phyloP scores from a whole-genome alignment of 2,888 invertebrate genomes.

The Desoria tigrina region DNA sequence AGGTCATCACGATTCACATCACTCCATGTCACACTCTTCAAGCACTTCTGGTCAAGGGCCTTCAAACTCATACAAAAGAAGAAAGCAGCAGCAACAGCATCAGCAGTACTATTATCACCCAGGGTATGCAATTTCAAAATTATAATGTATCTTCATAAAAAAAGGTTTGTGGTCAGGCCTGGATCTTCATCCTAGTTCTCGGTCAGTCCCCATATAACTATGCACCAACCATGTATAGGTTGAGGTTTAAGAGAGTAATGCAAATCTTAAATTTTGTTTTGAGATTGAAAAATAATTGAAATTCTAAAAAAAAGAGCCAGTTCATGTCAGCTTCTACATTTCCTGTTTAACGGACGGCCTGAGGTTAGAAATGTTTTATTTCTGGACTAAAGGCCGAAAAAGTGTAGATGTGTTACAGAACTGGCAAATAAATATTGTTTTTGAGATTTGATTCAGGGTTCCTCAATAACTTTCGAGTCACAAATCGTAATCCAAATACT shows the following conservation, averaged over 20 bases:
- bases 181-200: too few relatives aligned
- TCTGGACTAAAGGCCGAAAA: slow-evolving; percentile 1
- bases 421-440: slow-evolving; percentile 15
- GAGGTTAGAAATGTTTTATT: slow-evolving; percentile 19
- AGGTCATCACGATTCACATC: slow-evolving; percentile 41
- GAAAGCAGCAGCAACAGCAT: slow-evolving; percentile 30
- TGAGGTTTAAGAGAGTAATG: too few relatives aligned
- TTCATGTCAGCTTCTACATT: slow-evolving; percentile 20
- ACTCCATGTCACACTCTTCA: slow-evolving; percentile 27
- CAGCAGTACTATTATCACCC: slow-evolving; percentile 25
- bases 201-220: too few relatives aligned
- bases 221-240: too few relatives aligned
- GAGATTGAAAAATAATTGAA: too few relatives aligned
- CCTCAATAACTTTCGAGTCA: slow-evolving; percentile 13
- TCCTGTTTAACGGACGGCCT: not conserved
- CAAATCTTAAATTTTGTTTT: too few relatives aligned
- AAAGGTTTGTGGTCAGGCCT: too few relatives aligned
- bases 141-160: too few relatives aligned
- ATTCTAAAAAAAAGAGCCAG: slow-evolving; percentile 4
- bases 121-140: too few relatives aligned
- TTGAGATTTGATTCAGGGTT: slow-evolving; percentile 17
- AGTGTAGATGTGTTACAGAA: slow-evolving; percentile 19
- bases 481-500: too few relatives aligned
- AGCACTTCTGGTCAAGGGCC: slow-evolving; percentile 25
- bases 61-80: slow-evolving; percentile 27